phyloP scores from a whole-genome alignment of 2,888 invertebrate genomes.

The Heliconius ethilla region DNA sequence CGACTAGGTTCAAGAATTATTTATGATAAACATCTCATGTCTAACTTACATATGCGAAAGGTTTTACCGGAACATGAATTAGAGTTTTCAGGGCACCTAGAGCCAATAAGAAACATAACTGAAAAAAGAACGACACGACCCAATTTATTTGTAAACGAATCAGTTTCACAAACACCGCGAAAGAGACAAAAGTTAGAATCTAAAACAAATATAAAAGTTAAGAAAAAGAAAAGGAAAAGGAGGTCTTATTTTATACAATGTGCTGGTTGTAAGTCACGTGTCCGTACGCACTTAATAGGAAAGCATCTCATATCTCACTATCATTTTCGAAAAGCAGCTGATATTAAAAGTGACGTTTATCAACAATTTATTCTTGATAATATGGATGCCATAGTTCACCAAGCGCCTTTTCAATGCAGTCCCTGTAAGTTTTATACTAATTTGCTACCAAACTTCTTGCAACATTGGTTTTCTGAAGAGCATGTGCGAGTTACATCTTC shows the following conservation, averaged over 20 bases:
- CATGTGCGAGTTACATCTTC: slow-evolving; percentile 80
- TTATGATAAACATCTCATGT: slow-evolving; percentile 89
- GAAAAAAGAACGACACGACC: slow-evolving; percentile 67
- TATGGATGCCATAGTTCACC: slow-evolving; percentile 88
- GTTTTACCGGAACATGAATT: slow-evolving; percentile 86
- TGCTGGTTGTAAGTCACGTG: slow-evolving; percentile 86
- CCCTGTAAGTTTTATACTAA: slow-evolving; percentile 93
- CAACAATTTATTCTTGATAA: slow-evolving; percentile 87
- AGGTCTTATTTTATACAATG: slow-evolving; percentile 84
- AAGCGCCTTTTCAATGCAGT: slow-evolving; percentile 93
- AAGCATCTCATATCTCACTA: slow-evolving; percentile 93
- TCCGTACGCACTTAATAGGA: slow-evolving; percentile 86
- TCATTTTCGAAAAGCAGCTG: slow-evolving; percentile 88
- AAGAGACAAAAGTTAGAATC: slow-evolving; percentile 52
- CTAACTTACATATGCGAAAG: slow-evolving; percentile 86
- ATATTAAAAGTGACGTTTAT: slow-evolving; percentile 79
- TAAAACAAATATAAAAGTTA: slow-evolving; percentile 55
- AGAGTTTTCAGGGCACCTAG: slow-evolving; percentile 81
- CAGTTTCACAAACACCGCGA: slow-evolving; percentile 55
- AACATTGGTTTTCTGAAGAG: slow-evolving; percentile 87
- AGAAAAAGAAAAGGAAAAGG: slow-evolving; percentile 77
- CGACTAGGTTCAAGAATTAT: slow-evolving; percentile 87
- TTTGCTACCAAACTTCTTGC: slow-evolving; percentile 85
- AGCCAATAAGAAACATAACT: slow-evolving; percentile 56
- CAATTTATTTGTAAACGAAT: slow-evolving; percentile 63